phyloP scores from a whole-genome alignment of 2,888 invertebrate genomes.

The Patella pellucida region DNA sequence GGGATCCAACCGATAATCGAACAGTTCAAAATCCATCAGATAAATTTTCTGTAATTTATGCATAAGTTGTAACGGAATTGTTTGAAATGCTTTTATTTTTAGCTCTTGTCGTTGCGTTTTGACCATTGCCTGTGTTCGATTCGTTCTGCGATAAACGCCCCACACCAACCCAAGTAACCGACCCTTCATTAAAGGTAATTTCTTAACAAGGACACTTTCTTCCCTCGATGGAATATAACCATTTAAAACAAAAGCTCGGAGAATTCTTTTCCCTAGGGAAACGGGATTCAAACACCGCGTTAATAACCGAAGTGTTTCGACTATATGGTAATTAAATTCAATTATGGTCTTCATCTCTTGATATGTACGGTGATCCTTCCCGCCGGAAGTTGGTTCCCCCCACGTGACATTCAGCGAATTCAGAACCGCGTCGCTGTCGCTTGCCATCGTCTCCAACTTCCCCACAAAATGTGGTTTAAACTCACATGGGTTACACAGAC shows the following conservation, averaged over 20 bases:
- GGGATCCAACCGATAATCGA: not conserved
- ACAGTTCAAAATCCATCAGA: not conserved
- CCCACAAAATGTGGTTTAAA: constrained; percentile 38
- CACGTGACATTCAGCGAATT: constrained; percentile 26
- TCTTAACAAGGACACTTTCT: not conserved
- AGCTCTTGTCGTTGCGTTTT: not conserved
- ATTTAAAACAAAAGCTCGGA: not conserved
- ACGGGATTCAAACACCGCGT: not conserved
- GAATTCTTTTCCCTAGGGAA: not conserved
- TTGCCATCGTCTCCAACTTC: constrained; percentile 37
- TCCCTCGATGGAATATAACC: not conserved
- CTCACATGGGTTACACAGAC: constrained; percentile 39
- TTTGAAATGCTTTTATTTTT: not conserved
- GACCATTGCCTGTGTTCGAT: not conserved
- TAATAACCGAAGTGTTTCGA: not conserved
- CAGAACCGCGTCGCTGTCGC: constrained; percentile 30
- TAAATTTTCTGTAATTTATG: not conserved
- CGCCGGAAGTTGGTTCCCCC: not conserved
- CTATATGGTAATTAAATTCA: not conserved
- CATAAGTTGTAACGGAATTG: not conserved
- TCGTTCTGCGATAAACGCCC: not conserved
- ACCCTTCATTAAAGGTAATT: not conserved
- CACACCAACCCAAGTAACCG: not conserved
- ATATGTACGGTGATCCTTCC: not conserved
- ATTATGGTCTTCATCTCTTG: not conserved